phyloP scores from a whole-genome alignment of 1,140 invertebrate species.

The Araneus ventricosus region DNA sequence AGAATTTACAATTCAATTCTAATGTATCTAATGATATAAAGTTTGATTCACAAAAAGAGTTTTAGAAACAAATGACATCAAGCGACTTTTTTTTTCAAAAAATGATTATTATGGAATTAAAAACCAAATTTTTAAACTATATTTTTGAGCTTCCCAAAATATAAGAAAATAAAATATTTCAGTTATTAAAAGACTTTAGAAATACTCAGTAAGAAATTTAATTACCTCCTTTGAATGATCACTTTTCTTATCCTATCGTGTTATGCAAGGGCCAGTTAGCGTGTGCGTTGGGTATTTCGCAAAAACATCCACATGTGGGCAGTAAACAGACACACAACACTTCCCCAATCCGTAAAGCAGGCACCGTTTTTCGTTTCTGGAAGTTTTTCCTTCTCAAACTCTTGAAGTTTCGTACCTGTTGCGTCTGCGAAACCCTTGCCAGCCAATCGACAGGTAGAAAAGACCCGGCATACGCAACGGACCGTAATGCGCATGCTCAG shows the following conservation, averaged over 20 bases:
- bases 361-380: neutral
- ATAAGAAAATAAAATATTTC: too few relatives aligned
- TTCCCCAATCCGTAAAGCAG: neutral
- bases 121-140: too few relatives aligned
- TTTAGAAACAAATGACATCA: too few relatives aligned
- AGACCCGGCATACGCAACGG: slow-evolving; percentile 56
- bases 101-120: too few relatives aligned
- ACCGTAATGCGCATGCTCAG: slow-evolving; percentile 30
- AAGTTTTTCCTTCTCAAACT: slow-evolving; percentile 46
- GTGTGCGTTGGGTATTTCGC: neutral
- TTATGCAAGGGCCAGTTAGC: neutral
- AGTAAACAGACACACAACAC: neutral
- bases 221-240: neutral
- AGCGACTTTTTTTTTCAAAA: too few relatives aligned
- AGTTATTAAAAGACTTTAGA: too few relatives aligned
- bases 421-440: slow-evolving; percentile 19
- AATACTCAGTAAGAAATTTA: neutral
- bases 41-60: too few relatives aligned
- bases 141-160: too few relatives aligned
- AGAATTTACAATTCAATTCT: too few relatives aligned
- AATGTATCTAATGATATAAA: too few relatives aligned
- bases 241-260: neutral
- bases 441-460: slow-evolving; percentile 61
- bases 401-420: slow-evolving; percentile 54
- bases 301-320: neutral